Evolutionary conservation across 2,888 invertebrate species (phyloP), one percentile per base, ranked within the genome.

Genomic region (Drosophila emarginata): DNA sequence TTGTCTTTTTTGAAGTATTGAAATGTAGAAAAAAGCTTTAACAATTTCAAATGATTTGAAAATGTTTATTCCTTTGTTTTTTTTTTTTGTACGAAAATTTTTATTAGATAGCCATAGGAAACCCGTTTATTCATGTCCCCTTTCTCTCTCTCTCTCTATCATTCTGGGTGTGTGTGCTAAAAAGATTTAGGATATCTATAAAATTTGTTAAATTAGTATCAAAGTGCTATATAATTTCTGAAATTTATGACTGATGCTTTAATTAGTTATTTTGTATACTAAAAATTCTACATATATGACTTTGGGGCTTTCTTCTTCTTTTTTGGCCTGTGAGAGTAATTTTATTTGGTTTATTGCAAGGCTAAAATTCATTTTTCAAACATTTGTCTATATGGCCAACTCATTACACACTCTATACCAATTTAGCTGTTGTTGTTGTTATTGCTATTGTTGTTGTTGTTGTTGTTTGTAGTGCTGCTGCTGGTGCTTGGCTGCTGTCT

Each of bases 331-430:
- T 32, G 9, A 32, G 54, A 18, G 36, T 54, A 18, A 18, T 18
- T 54, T 54, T 18, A 54, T 54, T 54, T 54, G 54, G n/a, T 28
- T 28, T 32, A 36, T 39, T 39, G 23, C 57, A 58, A 26, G 23
- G 57, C 57, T 26, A 40, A 58, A 39, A n/a, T 21, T 36, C 18
- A 12, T 21, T 56, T 18, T 37, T 37, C 5, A 7, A 12, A 56
- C 0, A 7, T 18, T 28, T 54, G 50, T 14, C 51, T 56, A 4
- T 12, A 21, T 21, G 50, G 7, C 26, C 70, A 72, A 72, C 23
- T n/a, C 36, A 18, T 7, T 37, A 23, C n/a, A 50, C 39, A 21
- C 64, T 64, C 64, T 39, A 45, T 21, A 64, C 56, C 56, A 71
- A 26, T 58, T 26, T 28, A 6, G 59, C 59, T 26, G 28, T n/a